Evolutionary conservation across 2,888 invertebrate genomes (phyloP).

Genomic region (Tuberolachnus salignus): DNA sequence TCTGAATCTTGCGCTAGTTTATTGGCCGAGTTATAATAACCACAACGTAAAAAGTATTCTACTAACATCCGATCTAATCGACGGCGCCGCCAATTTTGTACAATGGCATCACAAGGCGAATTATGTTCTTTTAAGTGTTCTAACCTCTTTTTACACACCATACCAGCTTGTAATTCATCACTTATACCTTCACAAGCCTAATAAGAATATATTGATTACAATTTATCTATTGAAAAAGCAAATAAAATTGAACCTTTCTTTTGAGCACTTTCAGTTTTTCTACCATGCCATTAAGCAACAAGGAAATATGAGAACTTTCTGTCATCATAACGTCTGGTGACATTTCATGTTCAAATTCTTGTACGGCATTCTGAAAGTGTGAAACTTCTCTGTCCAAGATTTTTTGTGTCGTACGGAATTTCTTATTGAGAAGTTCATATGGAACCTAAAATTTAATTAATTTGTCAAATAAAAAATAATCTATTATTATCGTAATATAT

Average conservation of each 20-base stretch:
- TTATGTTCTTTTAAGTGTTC: conserved; percentile 85
- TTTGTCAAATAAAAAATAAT: not conserved
- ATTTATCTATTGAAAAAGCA: conserved; percentile 1
- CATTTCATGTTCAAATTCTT: conserved; percentile 79
- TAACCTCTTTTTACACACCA: conserved; percentile 87
- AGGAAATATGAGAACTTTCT: conserved; percentile 75
- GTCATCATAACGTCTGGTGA: conserved; percentile 66
- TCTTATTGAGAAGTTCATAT: conserved; percentile 96
- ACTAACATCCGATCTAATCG: conserved; percentile 94
- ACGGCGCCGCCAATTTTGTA: conserved; percentile 82
- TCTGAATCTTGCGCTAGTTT: conserved; percentile 81
- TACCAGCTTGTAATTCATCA: conserved; percentile 89
- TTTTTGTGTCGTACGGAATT: conserved; percentile 93
- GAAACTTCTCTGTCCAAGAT: conserved; percentile 90
- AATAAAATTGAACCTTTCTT: conserved; percentile 69
- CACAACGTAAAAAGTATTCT: conserved; percentile 92
- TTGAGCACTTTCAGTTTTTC: conserved; percentile 89
- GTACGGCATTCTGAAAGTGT: conserved; percentile 80
- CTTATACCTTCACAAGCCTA: conserved; percentile 88
- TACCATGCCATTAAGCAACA: conserved; percentile 84
- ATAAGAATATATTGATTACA: conserved; percentile 33
- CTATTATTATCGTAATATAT: not conserved
- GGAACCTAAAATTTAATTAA: conserved; percentile 73
- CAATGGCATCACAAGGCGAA: conserved; percentile 65
- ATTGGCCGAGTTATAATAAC: conserved; percentile 93